A percentile compares a stretch with the other conserved stretches of the same genome.
Conservation (phyloP, 2,113 vertebrate genomes). For the Phylloscopus trochilus region DNA sequence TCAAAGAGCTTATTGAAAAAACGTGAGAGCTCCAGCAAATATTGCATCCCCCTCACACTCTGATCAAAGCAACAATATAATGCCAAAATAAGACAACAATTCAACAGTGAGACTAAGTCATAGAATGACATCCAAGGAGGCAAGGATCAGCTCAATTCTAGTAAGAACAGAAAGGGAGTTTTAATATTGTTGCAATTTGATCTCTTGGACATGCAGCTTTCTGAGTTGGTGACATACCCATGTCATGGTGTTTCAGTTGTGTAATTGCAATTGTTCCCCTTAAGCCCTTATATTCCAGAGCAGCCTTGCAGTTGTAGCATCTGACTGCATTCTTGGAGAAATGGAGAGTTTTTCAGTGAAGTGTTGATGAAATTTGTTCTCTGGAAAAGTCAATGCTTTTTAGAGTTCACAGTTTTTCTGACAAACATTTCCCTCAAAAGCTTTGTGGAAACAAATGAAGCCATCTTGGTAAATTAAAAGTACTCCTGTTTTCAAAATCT, state of each 20-base stretch:
- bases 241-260: neutral
- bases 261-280: neutral
- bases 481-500: neutral
- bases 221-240: neutral
- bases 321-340: neutral
- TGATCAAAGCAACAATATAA: slow-evolving; percentile 26
- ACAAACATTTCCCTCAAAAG: neutral
- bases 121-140: neutral
- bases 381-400: neutral
- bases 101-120: neutral
- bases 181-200: neutral
- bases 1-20: neutral
- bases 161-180: neutral
- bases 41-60: neutral
- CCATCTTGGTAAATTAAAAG: neutral
- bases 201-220: neutral
- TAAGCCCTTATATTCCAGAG: neutral
- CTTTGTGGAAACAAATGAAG: neutral
- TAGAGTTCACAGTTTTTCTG: neutral
- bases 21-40: neutral
- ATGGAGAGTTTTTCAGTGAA: neutral
- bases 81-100: slow-evolving; percentile 7
- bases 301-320: neutral
- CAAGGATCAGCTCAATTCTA: neutral
- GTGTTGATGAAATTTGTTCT: neutral